A percentile compares a stretch with the other conserved stretches of the same genome.
Evolutionary conservation across 2,113 vertebrate genomes (phyloP).

Genomic region (Prunella fulvescens): DNA sequence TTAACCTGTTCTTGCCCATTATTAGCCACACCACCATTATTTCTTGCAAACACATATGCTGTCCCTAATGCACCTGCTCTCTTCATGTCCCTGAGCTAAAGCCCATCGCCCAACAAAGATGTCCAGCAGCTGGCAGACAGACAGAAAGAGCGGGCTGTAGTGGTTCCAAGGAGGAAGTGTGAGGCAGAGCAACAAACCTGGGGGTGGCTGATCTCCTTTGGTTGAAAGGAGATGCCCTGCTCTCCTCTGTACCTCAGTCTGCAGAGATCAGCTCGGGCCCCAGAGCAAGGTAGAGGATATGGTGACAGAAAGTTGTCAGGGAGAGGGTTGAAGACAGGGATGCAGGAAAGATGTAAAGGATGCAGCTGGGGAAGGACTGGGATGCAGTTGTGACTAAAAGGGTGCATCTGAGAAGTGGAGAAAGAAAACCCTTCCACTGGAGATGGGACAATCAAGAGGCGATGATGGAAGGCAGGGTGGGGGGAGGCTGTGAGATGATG

Average conservation of each 20-base stretch:
- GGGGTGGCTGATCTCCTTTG: not conserved
- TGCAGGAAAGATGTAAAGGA: not conserved
- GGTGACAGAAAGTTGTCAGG: not conserved
- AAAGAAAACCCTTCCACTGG: not conserved
- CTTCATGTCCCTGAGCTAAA: not conserved
- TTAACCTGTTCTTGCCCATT: not conserved
- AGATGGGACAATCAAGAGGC: not conserved
- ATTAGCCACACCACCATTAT: not conserved
- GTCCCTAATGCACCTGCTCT: constrained; percentile 30
- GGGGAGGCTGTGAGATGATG: constrained; percentile 4
- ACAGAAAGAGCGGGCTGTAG: not conserved
- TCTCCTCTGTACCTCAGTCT: not conserved
- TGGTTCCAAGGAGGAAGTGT: not conserved
- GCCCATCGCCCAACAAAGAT: not conserved
- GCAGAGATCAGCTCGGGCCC: not conserved
- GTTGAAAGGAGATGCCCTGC: not conserved
- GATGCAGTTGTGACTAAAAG: not conserved
- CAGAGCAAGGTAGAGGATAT: not conserved
- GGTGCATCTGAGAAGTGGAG: not conserved
- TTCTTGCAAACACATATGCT: not conserved
- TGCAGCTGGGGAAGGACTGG: not conserved
- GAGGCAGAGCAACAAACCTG: not conserved
- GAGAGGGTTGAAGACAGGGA: not conserved
- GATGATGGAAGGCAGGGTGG: not conserved
- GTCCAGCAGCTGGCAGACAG: not conserved